These are phyloP conservation scores for Hippocampus zosterae DNA, from an alignment of 2,113 vertebrate genomes.

Conservation along the genomic window DNA sequence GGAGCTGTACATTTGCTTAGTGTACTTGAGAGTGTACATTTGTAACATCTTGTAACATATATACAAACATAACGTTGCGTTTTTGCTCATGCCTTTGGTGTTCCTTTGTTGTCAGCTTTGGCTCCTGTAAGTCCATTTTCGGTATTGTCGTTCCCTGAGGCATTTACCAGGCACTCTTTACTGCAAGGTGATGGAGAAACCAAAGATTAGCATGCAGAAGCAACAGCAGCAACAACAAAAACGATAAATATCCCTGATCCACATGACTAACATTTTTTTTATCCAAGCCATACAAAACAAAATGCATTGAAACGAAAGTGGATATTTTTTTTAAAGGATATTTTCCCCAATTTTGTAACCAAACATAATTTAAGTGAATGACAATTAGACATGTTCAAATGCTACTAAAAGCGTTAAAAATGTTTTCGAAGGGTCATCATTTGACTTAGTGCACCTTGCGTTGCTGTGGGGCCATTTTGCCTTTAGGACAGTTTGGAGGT, in stretches of 20 bases:
- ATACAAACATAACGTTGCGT: constrained; percentile 50
- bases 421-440: no score
- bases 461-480: no score
- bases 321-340: no score
- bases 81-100: constrained; percentile 84
- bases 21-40: constrained; percentile 53
- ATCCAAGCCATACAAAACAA: background rate
- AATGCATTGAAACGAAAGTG: background rate
- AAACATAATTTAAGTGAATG: no score
- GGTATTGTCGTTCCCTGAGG: constrained; percentile 92
- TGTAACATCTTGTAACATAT: constrained; percentile 46
- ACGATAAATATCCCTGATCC: background rate
- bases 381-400: no score
- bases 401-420: no score
- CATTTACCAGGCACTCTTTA: constrained; percentile 95
- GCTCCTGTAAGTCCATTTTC: constrained; percentile 89
- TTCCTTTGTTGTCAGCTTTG: constrained; percentile 87
- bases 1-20: constrained; percentile 63
- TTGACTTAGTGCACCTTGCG: no score
- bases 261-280: background rate
- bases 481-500: no score
- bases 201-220: constrained; percentile 7
- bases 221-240: background rate
- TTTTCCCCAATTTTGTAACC: no score
- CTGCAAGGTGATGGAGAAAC: constrained; percentile 55